Evolutionary conservation across 2,797 vertebrate species (phyloP).

Genomic region (Cryptoblepharus egeriae): DNA sequence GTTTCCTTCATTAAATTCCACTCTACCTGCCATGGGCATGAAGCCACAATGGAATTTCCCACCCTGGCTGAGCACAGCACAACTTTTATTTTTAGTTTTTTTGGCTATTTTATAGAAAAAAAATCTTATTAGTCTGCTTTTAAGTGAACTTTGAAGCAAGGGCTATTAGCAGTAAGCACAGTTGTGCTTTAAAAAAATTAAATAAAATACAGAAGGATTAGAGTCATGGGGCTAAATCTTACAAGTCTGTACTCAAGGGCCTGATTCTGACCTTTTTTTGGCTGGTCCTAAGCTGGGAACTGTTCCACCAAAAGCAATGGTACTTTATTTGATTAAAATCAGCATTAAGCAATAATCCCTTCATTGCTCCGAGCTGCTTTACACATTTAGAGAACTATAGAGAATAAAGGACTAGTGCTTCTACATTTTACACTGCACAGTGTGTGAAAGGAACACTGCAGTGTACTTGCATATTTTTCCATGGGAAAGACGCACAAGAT

Average conservation of each 20-base stretch:
- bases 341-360: conserved; percentile 21
- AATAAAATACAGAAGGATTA: conserved; percentile 55
- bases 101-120: conserved; percentile 53
- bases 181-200: conserved; percentile 63
- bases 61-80: conserved; percentile 80
- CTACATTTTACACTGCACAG: conserved; percentile 45
- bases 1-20: conserved; percentile 88
- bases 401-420: neutral
- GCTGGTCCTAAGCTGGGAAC: conserved; percentile 56
- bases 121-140: conserved; percentile 76
- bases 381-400: neutral
- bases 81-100: conserved; percentile 78
- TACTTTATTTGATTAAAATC: conserved; percentile 33
- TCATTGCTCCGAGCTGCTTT: conserved; percentile 6
- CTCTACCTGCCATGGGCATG: conserved; percentile 86
- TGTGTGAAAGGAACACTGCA: conserved; percentile 46
- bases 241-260: conserved; percentile 33
- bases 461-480: too few relatives aligned
- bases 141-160: conserved; percentile 75
- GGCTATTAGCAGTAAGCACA: conserved; percentile 72
- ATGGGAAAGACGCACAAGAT: too few relatives aligned
- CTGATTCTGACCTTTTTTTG: conserved; percentile 59
- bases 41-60: conserved; percentile 87
- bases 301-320: conserved; percentile 45
- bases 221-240: conserved; percentile 45